These are phyloP conservation scores for Monomorium pharaonis DNA, from an alignment of 1,140 invertebrate genomes.

Conservation along the genomic window DNA sequence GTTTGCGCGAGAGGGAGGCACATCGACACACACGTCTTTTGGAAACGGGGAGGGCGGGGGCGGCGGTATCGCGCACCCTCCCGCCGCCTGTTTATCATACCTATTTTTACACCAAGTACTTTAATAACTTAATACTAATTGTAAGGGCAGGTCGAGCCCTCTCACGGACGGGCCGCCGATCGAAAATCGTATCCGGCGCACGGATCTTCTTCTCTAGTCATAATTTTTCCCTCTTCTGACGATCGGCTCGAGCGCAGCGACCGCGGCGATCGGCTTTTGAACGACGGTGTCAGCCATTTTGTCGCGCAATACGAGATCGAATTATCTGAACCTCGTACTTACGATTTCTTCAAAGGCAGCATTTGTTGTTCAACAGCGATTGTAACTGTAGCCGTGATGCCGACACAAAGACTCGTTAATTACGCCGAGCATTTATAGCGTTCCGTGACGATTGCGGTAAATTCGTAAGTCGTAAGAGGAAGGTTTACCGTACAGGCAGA, in stretches of 20 bases:
- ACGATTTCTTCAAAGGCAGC: not conserved
- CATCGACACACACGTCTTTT: conserved; percentile 43
- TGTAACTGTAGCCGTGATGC: conserved; percentile 45
- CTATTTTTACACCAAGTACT: conserved; percentile 84
- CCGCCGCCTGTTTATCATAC: conserved; percentile 77
- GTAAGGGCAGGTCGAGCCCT: conserved; percentile 41
- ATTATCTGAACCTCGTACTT: not conserved
- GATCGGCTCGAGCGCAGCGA: conserved; percentile 67
- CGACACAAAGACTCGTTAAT: conserved; percentile 3
- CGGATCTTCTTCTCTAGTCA: conserved; percentile 62
- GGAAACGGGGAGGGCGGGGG: conserved; percentile 3
- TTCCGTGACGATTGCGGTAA: not conserved
- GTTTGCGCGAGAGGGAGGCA: conserved; percentile 27
- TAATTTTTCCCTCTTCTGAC: conserved; percentile 52
- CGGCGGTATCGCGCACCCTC: conserved; percentile 12
- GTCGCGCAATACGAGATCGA: not conserved
- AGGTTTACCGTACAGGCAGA: not conserved
- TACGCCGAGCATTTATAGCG: conserved; percentile 39
- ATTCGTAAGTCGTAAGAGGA: conserved; percentile 18
- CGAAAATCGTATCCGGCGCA: conserved; percentile 24
- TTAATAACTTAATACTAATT: conserved; percentile 79
- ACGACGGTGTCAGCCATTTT: not conserved
- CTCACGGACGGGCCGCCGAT: not conserved
- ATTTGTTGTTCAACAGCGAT: conserved; percentile 13
- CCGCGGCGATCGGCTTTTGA: not conserved